Percentiles rank a stretch among this genome's conserved stretches.
phyloP scores from a whole-genome alignment of 2,113 vertebrate species.

The Cervus canadensis region DNA sequence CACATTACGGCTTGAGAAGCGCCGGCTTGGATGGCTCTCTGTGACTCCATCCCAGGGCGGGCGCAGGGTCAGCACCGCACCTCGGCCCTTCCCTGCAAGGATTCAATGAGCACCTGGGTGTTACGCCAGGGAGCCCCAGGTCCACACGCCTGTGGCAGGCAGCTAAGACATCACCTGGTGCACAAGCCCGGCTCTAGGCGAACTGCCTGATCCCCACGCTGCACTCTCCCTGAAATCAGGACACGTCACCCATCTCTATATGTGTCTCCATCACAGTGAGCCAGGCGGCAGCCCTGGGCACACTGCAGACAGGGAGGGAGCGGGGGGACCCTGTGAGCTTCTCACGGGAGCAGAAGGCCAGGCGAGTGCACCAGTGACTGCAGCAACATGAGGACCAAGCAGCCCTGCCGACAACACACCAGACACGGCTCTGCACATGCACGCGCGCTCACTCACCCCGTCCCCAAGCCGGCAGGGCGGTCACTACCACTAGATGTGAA shows the following conservation, averaged over 20 bases:
- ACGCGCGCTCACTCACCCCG: accelerated
- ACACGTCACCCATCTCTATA: accelerated
- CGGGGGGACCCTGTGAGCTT: accelerated
- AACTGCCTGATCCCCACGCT: accelerated
- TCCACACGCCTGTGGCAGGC: neutral
- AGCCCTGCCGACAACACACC: accelerated
- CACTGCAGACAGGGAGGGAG: accelerated
- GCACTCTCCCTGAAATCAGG: neutral
- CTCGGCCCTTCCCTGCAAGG: neutral
- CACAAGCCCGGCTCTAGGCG: neutral
- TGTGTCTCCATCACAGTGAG: no score
- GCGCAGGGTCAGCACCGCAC: accelerated
- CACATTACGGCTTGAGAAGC: accelerated
- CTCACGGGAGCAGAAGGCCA: accelerated
- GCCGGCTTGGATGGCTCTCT: accelerated
- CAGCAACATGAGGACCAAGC: accelerated
- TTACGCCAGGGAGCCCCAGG: neutral
- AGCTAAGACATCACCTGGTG: neutral
- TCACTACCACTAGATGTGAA: accelerated
- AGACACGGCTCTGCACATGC: accelerated
- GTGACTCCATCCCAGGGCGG: accelerated
- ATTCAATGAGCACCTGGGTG: neutral
- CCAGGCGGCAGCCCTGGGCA: neutral
- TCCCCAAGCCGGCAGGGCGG: accelerated
- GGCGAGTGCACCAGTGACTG: accelerated